Conservation (phyloP, 2,113 vertebrate species). For the Archocentrus centrarchus region DNA sequence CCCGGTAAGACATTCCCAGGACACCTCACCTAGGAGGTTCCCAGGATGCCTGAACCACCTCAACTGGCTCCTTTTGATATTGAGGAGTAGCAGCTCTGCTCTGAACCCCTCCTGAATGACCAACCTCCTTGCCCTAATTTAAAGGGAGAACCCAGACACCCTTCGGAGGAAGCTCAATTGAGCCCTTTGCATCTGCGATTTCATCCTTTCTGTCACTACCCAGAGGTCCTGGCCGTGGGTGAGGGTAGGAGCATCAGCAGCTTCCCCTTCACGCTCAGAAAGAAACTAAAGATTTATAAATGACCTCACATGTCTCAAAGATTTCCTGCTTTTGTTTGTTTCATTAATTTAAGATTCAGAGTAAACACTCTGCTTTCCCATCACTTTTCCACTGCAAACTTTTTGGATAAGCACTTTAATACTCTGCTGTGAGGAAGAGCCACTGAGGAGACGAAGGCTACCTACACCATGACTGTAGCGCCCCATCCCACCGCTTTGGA, state of each 20-base stretch:
- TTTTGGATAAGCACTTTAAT: background rate
- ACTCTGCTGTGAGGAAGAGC: background rate
- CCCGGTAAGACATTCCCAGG: too few relatives aligned
- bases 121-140: background rate
- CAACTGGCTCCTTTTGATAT: background rate
- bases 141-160: background rate
- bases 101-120: background rate
- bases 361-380: background rate
- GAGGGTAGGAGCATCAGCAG: too few relatives aligned
- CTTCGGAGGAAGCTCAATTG: background rate
- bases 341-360: background rate
- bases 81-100: background rate
- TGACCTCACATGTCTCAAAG: background rate
- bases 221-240: background rate
- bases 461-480: constrained; percentile 98
- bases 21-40: background rate
- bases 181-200: background rate
- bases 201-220: background rate
- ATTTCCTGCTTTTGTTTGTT: background rate
- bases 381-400: background rate
- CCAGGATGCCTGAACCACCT: background rate
- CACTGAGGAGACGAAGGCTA: constrained; percentile 27
- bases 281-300: background rate
- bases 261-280: background rate
- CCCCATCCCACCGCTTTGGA: constrained; percentile 98